Conservation (phyloP, 2,888 invertebrate genomes). For the Dorcus hopei region DNA sequence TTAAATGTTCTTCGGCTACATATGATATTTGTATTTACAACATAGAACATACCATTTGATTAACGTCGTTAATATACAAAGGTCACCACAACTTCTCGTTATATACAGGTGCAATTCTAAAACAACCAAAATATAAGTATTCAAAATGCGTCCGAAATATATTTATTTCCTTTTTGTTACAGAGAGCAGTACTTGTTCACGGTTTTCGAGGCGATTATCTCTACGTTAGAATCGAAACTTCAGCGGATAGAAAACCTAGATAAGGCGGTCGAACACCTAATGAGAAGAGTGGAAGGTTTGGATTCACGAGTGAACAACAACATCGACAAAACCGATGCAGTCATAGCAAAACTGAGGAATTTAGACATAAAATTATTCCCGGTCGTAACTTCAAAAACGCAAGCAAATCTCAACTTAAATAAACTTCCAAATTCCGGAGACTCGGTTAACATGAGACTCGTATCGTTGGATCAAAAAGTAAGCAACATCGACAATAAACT, state of each 20-base stretch:
- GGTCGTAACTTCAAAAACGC: constrained; percentile 8
- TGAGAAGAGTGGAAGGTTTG: constrained; percentile 78
- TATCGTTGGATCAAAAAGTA: constrained; percentile 78
- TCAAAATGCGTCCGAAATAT: constrained; percentile 31
- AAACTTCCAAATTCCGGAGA: constrained; percentile 15
- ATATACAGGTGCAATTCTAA: no score
- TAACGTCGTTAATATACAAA: no score
- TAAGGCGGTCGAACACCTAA: constrained; percentile 82
- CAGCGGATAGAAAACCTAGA: constrained; percentile 85
- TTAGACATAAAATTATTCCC: constrained; percentile 73
- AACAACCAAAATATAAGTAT: constrained; percentile 13
- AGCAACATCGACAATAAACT: constrained; percentile 78
- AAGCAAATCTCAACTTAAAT: constrained; percentile 12
- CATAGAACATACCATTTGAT: no score
- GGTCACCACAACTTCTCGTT: no score
- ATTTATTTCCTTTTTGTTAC: constrained; percentile 41
- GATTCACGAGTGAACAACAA: constrained; percentile 81
- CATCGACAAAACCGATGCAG: constrained; percentile 79
- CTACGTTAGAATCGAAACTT: constrained; percentile 81
- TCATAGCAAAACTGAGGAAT: constrained; percentile 72
- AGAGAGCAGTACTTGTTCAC: constrained; percentile 86
- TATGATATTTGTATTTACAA: no score
- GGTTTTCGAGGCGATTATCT: constrained; percentile 86
- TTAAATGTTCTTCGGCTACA: no score
- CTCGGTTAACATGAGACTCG: constrained; percentile 63